Base-by-base conservation (phyloP, 2,888 invertebrate species). In the Uropetala carovei region DNA sequence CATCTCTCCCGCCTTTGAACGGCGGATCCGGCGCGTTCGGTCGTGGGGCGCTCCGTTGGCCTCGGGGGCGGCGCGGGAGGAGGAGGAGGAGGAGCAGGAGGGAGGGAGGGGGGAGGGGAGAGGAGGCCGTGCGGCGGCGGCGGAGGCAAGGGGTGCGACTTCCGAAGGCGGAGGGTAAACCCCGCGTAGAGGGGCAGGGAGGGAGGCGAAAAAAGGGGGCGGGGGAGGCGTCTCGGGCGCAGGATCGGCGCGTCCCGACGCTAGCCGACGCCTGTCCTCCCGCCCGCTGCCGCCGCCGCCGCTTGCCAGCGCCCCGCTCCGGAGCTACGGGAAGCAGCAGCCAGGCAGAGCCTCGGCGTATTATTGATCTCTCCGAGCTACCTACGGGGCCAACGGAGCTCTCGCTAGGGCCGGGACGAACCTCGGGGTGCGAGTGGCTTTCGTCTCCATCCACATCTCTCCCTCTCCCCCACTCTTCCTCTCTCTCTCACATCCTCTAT, bases 181-280 rank as follows among this genome's bases (percentile, higher is more conserved):
- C 68, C n/a, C 68, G 68, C 68, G 68, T 10, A 18, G 22, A 18
- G 18, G 75, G 75, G 27, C 22, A 22, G 13, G 68, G 7, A 16
- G 7, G 75, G 75, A 27, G 68, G 7, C 10, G 7, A 22, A 16
- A 68, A 22, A 22, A 7, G 22, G 68, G 68, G 11, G 2, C 22
- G 14, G 2, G 75, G 16, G 75, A 75, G 75, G 75, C 22, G 75
- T 75, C 68, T 68, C 68, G 68, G 68, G 68, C 68, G 68, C 22
- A 68, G 68, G 68, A 68, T 68, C 68, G 68, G 68, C 68, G 68
- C 68, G 18, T 68, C 75, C 75, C 75, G 75, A 75, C 75, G 75
- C 75, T 75, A 75, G 75, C 75, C 75, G 75, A 75, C 75, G 75
- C 75, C 75, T 75, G 68, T 68, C 68, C 68, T 68, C 68, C 68